Base-by-base conservation (phyloP, 1,140 invertebrate genomes). In the Bombus polaris region DNA sequence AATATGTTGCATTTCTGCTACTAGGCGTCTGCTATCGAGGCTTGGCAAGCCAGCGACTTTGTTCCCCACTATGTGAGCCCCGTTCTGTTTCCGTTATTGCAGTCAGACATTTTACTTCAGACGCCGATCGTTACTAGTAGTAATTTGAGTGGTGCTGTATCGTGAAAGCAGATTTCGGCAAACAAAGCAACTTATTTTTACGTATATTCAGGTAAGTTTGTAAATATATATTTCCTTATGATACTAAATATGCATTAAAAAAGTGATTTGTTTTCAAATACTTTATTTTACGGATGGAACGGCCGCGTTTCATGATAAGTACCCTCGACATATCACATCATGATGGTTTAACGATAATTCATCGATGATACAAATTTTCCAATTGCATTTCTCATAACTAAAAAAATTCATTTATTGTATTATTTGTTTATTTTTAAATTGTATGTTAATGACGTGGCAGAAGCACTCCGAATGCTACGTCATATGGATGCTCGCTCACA, bases 61-160 rank as follows among this genome's bases (percentile, higher is more conserved):
- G 88, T 84, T 84, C 77, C 70, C 81, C 25, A 65, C 57, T 32
- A 57, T 83, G 91, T 74, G 87, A 88, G 83, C 88, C 91, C 90
- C 91, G 81, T 87, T 90, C 92, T 88, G 89, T 93, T 90, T 91
- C 92, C 91, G 90, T 92, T 89, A 82, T 83, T 81, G 87, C 71
- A 59, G 53, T 77, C 71, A 86, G 77, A 83, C 91, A 81, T 90
- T 78, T 88, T 81, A 59, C 83, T 83, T 62, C 82, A 80, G 87
- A 91, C 92, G 89, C 88, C 81, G 87, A 89, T 91, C 88, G 88
- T 89, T 92, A 89, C 66, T 88, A 85, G 70, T 73, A 87, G 83
- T 79, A 86, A 73, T 85, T 87, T 87, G 79, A 78, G 44, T 81
- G n/a, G 32, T 75, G 37, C 44, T n/a, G 66, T 79, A 2, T 86